Evolutionary conservation across 2,888 invertebrate genomes (phyloP).

Genomic region (Cephus spinipes): DNA sequence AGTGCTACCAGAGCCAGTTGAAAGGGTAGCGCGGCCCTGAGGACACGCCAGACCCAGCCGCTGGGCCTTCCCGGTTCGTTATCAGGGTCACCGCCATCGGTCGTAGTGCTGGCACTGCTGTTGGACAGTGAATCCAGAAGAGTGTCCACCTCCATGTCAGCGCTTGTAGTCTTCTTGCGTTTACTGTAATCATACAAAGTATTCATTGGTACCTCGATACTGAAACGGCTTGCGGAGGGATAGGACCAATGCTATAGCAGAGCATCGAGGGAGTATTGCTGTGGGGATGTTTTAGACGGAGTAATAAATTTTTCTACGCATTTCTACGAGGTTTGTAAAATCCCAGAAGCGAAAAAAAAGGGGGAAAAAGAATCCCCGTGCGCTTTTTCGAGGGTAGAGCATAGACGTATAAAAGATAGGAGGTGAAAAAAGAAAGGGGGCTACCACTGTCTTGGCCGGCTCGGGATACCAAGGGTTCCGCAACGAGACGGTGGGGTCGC

Average conservation of each 20-base stretch:
- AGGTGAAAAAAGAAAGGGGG: constrained; percentile 7
- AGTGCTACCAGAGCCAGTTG: constrained; percentile 81
- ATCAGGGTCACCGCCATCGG: constrained; percentile 69
- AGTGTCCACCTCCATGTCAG: constrained; percentile 21
- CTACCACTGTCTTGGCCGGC: constrained; percentile 18
- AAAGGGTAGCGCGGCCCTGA: constrained; percentile 80
- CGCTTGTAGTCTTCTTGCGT: constrained; percentile 44
- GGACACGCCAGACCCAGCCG: constrained; percentile 79
- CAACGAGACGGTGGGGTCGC: too few species aligned
- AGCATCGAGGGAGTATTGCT: constrained; percentile 1
- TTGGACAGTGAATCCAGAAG: constrained; percentile 12
- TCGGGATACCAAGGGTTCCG: too few species aligned
- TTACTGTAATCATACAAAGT: constrained; percentile 40
- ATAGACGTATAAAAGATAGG: too few species aligned
- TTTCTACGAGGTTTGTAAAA: too few species aligned
- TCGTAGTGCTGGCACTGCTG: constrained; percentile 62
- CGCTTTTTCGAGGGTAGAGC: too few species aligned
- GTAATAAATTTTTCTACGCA: too few species aligned
- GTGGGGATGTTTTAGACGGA: background rate
- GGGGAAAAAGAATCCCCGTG: too few species aligned
- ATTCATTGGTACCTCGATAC: too few species aligned
- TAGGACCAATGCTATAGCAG: background rate
- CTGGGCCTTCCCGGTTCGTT: constrained; percentile 70
- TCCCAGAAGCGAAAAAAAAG: too few species aligned
- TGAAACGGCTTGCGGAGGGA: background rate